These are phyloP conservation scores for Ramphastos sulfuratus DNA, from an alignment of 2,113 vertebrate species.

Conservation along the genomic window DNA sequence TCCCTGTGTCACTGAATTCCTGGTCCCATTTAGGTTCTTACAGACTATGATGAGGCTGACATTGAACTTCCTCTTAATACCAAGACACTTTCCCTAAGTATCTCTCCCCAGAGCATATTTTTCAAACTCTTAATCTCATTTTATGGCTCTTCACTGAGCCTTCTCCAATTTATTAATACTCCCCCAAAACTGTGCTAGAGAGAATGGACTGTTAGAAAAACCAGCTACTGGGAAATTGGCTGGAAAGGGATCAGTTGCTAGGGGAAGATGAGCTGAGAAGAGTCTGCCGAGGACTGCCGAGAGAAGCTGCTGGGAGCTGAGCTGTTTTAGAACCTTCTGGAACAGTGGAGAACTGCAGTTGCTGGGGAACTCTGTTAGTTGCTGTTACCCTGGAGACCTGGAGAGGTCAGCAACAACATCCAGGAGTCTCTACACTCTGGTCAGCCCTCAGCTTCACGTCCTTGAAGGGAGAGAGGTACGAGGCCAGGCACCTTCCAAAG, in stretches of 20 bases:
- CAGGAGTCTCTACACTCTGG: neutral
- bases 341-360: too few species aligned
- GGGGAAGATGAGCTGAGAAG: too few species aligned
- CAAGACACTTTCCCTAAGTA: neutral
- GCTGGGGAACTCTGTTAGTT: too few species aligned
- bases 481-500: neutral
- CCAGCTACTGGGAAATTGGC: too few species aligned
- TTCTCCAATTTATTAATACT: neutral
- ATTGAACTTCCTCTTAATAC: neutral
- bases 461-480: neutral
- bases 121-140: neutral
- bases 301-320: too few species aligned
- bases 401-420: neutral
- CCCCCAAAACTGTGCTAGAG: neutral
- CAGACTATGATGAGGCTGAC: neutral
- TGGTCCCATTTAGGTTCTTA: neutral
- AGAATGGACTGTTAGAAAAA: too few species aligned
- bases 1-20: neutral
- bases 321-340: too few species aligned
- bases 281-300: too few species aligned
- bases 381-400: neutral
- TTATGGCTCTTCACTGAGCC: neutral
- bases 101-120: neutral
- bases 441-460: neutral
- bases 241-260: too few species aligned